Evolutionary conservation across 2,888 invertebrate species (phyloP).

Genomic region (Isoperla grammatica): DNA sequence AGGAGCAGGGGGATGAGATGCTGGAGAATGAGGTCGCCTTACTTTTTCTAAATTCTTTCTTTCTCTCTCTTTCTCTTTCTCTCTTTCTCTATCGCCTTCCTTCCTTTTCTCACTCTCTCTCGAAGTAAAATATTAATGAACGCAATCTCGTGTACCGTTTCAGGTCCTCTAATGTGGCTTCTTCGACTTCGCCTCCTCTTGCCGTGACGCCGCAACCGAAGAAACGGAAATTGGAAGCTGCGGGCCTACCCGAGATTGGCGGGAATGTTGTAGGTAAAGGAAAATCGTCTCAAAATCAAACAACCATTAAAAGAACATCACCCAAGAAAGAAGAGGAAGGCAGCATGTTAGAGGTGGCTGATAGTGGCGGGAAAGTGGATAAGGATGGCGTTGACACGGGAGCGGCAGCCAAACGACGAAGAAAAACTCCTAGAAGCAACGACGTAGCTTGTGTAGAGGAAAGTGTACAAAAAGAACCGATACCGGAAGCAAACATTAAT

Average conservation of each 20-base stretch:
- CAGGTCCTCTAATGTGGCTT: conserved; percentile 32
- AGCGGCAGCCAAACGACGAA: conserved; percentile 45
- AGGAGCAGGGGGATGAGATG: conserved; percentile 21
- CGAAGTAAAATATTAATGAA: conserved; percentile 26
- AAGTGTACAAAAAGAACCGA: not conserved
- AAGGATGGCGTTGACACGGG: conserved; percentile 47
- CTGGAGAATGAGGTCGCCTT: conserved; percentile 3
- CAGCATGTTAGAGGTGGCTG: conserved; percentile 33
- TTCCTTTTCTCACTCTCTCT: conserved; percentile 1
- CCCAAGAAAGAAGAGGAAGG: conserved; percentile 29
- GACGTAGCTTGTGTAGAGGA: conserved; percentile 34
- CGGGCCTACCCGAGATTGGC: conserved; percentile 38
- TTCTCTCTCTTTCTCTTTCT: not conserved
- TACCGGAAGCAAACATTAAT: conserved; percentile 7
- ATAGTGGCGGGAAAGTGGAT: conserved; percentile 43
- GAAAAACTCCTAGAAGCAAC: conserved; percentile 40
- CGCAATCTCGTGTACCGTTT: conserved; percentile 29
- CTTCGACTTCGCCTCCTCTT: conserved; percentile 32
- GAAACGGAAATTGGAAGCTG: conserved; percentile 63
- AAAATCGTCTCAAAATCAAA: conserved; percentile 9
- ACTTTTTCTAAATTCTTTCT: conserved; percentile 6
- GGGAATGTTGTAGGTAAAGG: conserved; percentile 21
- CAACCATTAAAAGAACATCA: conserved; percentile 24
- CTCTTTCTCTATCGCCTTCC: too few relatives aligned
- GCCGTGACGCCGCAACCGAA: conserved; percentile 52